Evolutionary conservation across 2,888 invertebrate genomes (phyloP).

Genomic region (Pristionchus fissidentatus): DNA sequence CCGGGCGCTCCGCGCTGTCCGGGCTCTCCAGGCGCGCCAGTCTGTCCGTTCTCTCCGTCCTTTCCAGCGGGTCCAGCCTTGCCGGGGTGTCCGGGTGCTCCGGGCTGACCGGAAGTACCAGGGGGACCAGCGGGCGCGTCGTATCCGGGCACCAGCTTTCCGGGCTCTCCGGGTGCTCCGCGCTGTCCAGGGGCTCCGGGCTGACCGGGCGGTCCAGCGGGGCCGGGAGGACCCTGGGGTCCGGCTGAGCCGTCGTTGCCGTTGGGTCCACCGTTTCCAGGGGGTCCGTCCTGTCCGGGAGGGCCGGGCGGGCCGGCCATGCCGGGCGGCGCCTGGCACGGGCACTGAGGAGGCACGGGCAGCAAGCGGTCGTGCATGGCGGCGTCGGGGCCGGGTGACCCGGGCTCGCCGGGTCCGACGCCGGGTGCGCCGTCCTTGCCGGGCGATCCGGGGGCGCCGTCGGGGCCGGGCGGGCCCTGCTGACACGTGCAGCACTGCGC

Average conservation of each 20-base stretch:
- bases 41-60: conserved; percentile 69
- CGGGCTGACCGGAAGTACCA: conserved; percentile 60
- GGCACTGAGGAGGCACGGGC: conserved; percentile 74
- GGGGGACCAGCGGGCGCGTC: conserved; percentile 69
- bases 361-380: conserved; percentile 73
- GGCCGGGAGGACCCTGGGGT: conserved; percentile 67
- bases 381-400: conserved; percentile 73
- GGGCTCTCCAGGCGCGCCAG: conserved; percentile 66
- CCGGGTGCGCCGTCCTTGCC: conserved; percentile 71
- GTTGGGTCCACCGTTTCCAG: conserved; percentile 68
- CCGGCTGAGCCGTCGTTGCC: conserved; percentile 65
- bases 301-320: conserved; percentile 83
- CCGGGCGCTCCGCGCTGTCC: conserved; percentile 71
- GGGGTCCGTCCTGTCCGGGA: conserved; percentile 54
- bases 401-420: conserved; percentile 68
- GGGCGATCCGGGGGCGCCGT: conserved; percentile 63
- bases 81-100: conserved; percentile 56
- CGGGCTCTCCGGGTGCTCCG: conserved; percentile 70
- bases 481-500: conserved; percentile 75
- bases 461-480: conserved; percentile 61
- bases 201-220: conserved; percentile 66
- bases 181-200: conserved; percentile 60
- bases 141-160: conserved; percentile 63
- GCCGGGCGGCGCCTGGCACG: conserved; percentile 78
- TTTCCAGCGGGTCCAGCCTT: conserved; percentile 59